Evolutionary conservation across 2,888 invertebrate genomes (phyloP), one percentile per base, ranked within the genome.

Genomic region (Meandrusa payeni): DNA sequence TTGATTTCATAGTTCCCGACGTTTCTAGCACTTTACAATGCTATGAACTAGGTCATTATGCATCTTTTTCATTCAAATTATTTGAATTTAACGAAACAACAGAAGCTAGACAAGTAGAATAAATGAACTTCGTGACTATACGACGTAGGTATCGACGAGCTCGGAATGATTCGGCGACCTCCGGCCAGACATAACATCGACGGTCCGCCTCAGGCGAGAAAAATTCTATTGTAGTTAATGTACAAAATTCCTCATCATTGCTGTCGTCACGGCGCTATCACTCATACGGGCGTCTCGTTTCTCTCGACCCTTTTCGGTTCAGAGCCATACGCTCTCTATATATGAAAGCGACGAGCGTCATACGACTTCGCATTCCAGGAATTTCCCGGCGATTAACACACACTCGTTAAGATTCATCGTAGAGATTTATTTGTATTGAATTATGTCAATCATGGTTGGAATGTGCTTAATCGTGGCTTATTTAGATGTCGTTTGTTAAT

Each of bases 161-260:
- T 12, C n/a, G 22, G 24, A 41, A 22, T 34, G 27, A 34, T 34
- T 41, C 22, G 34, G 27, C 29, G 29, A 31, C 41, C 34, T 22
- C 34, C 22, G 31, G 6, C 11, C 41, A 11, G 41, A 26, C 32
- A 41, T 41, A 41, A 48, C 40, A 59, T 58, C 57, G 59, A 64
- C 65, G 72, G 74, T 75, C 64, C 69, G 77, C 75, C 80, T 76
- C 71, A 71, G 71, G 75, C 63, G 67, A 78, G 77, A 83, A 82
- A 82, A 79, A 82, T 78, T 82, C 79, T 83, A 81, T 80, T 79
- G 85, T 83, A 79, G 76, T 77, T 80, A 77, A 76, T 76, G 79
- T 81, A 81, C 83, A 76, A 73, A 82, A 86, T 83, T 80, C 80
- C 75, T 73, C 74, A 73, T 78, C 76, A 77, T 79, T 79, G 79